Evolutionary conservation across 2,113 vertebrate genomes (phyloP), one percentile per base, ranked within the genome.

Genomic region (Vicugna pacos): DNA sequence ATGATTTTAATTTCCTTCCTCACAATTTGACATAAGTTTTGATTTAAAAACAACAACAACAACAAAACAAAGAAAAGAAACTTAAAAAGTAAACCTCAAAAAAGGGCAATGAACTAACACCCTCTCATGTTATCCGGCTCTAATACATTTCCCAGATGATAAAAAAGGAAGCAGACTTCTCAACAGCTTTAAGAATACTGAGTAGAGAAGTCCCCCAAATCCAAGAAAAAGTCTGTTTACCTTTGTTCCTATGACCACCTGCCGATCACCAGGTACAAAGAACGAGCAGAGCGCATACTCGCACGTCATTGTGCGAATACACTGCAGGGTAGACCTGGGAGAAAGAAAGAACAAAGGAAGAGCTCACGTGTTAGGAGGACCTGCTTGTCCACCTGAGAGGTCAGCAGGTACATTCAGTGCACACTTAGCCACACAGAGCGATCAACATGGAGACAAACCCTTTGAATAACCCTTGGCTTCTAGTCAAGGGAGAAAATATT

Each of bases 221-320:
- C 60, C 70, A 54, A 64, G 64, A 75, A 62, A 65, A 87, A 8
- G 8, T 30, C 20, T 42, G 38, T 46, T 97, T 98, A 99, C 99
- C 99, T 99, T 99, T 1, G 99, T 99, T 86, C 99, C 99, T 92
- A 99, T 7, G 80, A 99, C 98, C 96, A 99, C 99, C 98, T 99
- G 99, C 69, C 99, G 97, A 96, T 99, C 99, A 88, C 99, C 99
- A 0, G 99, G 99, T 11, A 99, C 99, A 7, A 99, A 99, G 52
- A 99, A 98, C 0, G 99, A 99, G 98, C 99, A 99, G 50, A 99
- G 99, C 0, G 99, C 99, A 0, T 99, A 99, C 2, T 99, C 99
- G 19, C 99, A 99, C 8, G 98, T 98, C 99, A 99, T 99, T 0
- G 99, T 99, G 28, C 99, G 99, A 70, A 99, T 99, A 95, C 99